These are phyloP conservation scores for Pegoplata infirma DNA, from an alignment of 2,888 invertebrate species.

Conservation along the genomic window DNA sequence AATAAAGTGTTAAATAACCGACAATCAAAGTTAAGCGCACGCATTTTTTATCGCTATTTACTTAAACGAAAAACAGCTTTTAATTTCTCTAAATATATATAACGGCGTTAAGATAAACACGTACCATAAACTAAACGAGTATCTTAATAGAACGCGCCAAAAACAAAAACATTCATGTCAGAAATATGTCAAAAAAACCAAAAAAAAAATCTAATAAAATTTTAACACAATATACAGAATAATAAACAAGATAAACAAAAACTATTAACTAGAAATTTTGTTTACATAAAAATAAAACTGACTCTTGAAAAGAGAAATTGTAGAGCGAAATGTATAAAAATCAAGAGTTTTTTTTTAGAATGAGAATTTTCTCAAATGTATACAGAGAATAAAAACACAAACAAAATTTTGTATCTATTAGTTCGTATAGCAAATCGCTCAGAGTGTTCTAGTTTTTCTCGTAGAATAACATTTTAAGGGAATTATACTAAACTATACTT, in stretches of 20 bases:
- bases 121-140: not conserved
- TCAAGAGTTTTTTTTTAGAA: not conserved
- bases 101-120: constrained; percentile 18
- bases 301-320: not conserved
- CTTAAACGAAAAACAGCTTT: not conserved
- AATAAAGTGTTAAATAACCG: constrained; percentile 43
- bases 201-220: constrained; percentile 20
- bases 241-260: not conserved
- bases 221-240: not conserved
- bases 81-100: not conserved
- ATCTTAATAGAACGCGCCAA: constrained; percentile 22
- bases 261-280: not conserved
- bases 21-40: constrained; percentile 24
- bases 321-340: not conserved
- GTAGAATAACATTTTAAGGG: not conserved
- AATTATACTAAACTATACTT: not conserved
- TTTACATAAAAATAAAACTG: constrained; percentile 8
- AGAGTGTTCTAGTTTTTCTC: not conserved
- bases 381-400: not conserved
- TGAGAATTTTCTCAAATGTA: not conserved
- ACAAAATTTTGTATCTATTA: not conserved
- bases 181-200: constrained; percentile 33
- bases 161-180: constrained; percentile 18
- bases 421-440: not conserved
- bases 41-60: constrained; percentile 23